These are phyloP conservation scores for Zootoca vivipara DNA, from an alignment of 2,113 vertebrate species.

Conservation along the genomic window DNA sequence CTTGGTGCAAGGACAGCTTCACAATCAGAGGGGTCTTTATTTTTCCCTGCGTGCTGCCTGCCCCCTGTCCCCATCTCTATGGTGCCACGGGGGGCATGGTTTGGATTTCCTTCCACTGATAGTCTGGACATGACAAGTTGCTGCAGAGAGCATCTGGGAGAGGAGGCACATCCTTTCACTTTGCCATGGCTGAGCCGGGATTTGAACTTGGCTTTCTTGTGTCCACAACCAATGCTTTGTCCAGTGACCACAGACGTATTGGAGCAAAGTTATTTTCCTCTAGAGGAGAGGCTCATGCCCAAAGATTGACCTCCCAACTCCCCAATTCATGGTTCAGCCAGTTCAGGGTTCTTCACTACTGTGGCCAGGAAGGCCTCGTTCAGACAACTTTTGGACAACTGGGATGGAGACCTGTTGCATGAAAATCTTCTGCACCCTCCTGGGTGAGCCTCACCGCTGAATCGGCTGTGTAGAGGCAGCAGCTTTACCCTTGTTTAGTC, in stretches of 20 bases:
- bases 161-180: neutral
- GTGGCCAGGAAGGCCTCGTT: neutral
- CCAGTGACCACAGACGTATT: neutral
- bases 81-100: neutral
- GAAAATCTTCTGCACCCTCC: neutral
- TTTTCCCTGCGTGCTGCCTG: neutral
- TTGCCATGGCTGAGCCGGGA: neutral
- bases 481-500: neutral
- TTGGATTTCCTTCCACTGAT: neutral
- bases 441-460: neutral
- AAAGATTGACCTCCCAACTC: neutral
- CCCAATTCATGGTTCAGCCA: neutral
- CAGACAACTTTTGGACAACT: neutral
- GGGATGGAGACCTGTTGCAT: accelerated
- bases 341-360: neutral
- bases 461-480: neutral
- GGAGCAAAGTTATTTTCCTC: neutral
- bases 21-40: accelerated
- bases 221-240: neutral
- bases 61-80: neutral
- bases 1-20: neutral
- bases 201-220: neutral
- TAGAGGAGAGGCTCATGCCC: neutral
- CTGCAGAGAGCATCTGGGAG: neutral
- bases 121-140: neutral